These are phyloP conservation scores for Nomada goodeniana DNA, from an alignment of 2,888 invertebrate genomes.

Conservation along the genomic window DNA sequence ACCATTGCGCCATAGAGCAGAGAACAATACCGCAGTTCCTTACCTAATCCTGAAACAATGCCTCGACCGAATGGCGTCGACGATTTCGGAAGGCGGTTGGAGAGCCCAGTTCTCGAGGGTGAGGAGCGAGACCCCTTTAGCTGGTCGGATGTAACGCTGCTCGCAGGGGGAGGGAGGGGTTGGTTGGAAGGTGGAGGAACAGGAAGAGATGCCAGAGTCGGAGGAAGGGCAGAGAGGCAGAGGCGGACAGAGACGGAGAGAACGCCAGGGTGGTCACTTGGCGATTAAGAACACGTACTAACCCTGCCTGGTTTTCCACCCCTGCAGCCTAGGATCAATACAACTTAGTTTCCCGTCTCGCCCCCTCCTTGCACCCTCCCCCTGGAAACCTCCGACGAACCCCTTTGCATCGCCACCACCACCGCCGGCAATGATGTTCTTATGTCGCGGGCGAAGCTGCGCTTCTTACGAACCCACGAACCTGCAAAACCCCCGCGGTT, in stretches of 20 bases:
- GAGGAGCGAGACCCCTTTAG: conserved; percentile 72
- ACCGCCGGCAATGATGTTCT: conserved; percentile 78
- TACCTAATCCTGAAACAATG: conserved; percentile 80
- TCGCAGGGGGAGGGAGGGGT: conserved; percentile 39
- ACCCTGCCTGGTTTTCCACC: conserved; percentile 84
- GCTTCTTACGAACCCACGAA: conserved; percentile 72
- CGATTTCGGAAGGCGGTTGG: conserved; percentile 62
- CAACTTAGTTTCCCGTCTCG: conserved; percentile 83
- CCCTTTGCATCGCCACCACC: conserved; percentile 73
- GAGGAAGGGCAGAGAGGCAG: conserved; percentile 49
- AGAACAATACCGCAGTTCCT: conserved; percentile 71
- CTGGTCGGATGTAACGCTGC: conserved; percentile 66
- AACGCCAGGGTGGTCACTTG: conserved; percentile 83
- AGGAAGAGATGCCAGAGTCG: conserved; percentile 70
- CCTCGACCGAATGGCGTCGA: conserved; percentile 78
- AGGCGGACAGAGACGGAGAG: conserved; percentile 70
- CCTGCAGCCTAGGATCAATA: conserved; percentile 83
- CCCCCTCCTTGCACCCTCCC: conserved; percentile 65
- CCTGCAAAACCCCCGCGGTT: conserved; percentile 66
- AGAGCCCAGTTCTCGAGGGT: conserved; percentile 67
- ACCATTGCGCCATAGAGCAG: conserved; percentile 44
- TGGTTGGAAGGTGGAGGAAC: conserved; percentile 74
- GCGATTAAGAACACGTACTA: conserved; percentile 85
- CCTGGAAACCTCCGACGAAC: conserved; percentile 63
- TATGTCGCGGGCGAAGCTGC: conserved; percentile 80